Base-by-base conservation (phyloP, 2,888 invertebrate species). In the Zelleria hepariella region DNA sequence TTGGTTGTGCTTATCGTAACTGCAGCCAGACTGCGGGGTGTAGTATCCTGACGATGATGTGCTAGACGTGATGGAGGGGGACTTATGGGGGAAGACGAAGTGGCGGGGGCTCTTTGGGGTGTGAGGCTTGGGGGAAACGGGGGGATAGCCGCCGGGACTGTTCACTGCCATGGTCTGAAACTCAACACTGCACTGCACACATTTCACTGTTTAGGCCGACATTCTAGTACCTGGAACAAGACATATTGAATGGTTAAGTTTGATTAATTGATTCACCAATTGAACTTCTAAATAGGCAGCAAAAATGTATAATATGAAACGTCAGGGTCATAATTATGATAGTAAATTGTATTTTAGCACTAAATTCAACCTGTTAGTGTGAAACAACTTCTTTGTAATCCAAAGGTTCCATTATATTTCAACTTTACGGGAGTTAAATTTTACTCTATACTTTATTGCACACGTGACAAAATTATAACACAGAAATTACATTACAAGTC, bases 71-170 rank as follows among this genome's bases (percentile, higher is more conserved):
- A 90, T 79, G 42, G 89, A 89, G 42, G 91, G 90, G 59, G 90
- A 84, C 65, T 90, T 90, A 65, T 89, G 90, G 0, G 90, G 89
- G 67, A 89, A 89, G 48, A 89, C 74, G 64, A 90, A 89, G 69
- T 91, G 91, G 1, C 91, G 85, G 0, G 91, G 91, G 66, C 91
- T 91, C 73, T 90, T 90, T 0, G 89, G 89, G 2, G 89, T 89
- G 65, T 81, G 82, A 0, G 89, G 87, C 64, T 89, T 89, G 5
- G 91, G 91, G n/a, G 91, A 91, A 49, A 90, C 79, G 15, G 89
- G 87, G 21, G 86, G 89, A 68, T 89, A 91, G 65, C 90, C 85
- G 67, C 91, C 91, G 4, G 91, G 91, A 67, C 91, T 91, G 73
- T 90, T 91, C 66, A 91, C 88, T 65, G 91, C 90, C 91, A 91